phyloP scores from a whole-genome alignment of 2,797 vertebrate genomes.

The Clarias fuscus region DNA sequence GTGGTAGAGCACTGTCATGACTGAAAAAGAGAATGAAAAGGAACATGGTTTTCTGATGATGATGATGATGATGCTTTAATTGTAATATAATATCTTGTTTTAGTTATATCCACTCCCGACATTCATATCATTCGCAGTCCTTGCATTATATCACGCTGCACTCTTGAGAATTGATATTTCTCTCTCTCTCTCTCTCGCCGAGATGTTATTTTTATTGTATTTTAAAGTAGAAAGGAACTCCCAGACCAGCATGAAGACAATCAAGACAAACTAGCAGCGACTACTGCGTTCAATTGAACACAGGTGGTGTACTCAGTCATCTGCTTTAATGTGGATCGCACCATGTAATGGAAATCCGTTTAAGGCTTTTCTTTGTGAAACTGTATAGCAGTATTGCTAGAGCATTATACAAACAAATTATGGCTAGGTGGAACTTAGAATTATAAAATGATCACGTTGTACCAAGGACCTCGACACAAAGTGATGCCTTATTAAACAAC shows the following conservation, averaged over 20 bases:
- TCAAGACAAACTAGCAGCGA: constrained; percentile 28
- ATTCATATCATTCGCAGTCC: no score
- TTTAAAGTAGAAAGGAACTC: constrained; percentile 3
- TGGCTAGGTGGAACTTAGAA: no score
- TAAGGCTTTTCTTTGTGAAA: background rate
- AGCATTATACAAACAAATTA: no score
- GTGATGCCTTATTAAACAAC: background rate
- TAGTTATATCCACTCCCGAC: background rate
- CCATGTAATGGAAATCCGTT: background rate
- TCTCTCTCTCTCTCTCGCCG: background rate
- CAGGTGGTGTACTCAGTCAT: constrained; percentile 10
- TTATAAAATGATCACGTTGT: background rate
- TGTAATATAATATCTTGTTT: background rate
- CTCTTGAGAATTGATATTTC: constrained; percentile 11
- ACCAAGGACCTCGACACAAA: background rate
- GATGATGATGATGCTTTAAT: background rate
- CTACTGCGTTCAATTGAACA: background rate
- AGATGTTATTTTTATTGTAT: constrained; percentile 29
- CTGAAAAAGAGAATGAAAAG: background rate
- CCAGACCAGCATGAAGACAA: constrained; percentile 24
- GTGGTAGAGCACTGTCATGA: background rate
- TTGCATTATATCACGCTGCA: background rate
- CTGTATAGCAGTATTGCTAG: no score
- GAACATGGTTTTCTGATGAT: background rate
- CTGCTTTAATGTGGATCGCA: background rate